Evolutionary conservation across 2,113 vertebrate species (phyloP), one percentile per base, ranked within the genome.

Genomic region (Polyodon spathula): DNA sequence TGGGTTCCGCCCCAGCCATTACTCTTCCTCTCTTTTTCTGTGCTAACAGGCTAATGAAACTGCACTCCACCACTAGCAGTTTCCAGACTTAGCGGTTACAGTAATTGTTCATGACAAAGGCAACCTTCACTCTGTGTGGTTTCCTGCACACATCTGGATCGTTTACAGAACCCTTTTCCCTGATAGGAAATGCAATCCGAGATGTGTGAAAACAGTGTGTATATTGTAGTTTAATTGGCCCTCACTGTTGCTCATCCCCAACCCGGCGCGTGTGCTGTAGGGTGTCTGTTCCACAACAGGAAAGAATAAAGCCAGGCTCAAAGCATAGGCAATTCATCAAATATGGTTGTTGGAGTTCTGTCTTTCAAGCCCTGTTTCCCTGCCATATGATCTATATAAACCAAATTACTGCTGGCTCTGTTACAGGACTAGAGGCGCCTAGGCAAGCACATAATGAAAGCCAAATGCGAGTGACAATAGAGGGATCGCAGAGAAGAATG

Each of bases 311-410:
- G 85, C 78, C 79, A 82, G 84, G 77, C 86, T 90, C 83, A 86
- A 90, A 92, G 90, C 82, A 85, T 84, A 90, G 87, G 82, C 92
- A 95, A 93, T 89, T 83, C 86, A 90, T 88, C 85, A 86, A 84
- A 88, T 88, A 87, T 88, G 89, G 79, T 88, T 86, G 83, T 88
- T 84, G 82, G 79, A 86, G 86, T 80, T 84, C 76, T 82, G 86
- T 89, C 87, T 91, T 90, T 91, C 87, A 90, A 87, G 83, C 84
- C 83, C 84, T 81, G 84, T 81, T 90, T 88, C 85, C 73, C 82
- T 87, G 86, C 88, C 89, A 92, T 92, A 89, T 89, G 89, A 93
- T 92, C 89, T 89, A 86, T 84, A 90, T 92, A 93, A 93, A 93
- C 83, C 83, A 89, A 90, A 90, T 90, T 83, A 86, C 87, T 86